A percentile compares a stretch with the other conserved stretches of the same genome.
These are phyloP conservation scores for Epizoanthus illoricatus DNA, from an alignment of 92 coral and sea anemone species.

Conservation along the genomic window DNA sequence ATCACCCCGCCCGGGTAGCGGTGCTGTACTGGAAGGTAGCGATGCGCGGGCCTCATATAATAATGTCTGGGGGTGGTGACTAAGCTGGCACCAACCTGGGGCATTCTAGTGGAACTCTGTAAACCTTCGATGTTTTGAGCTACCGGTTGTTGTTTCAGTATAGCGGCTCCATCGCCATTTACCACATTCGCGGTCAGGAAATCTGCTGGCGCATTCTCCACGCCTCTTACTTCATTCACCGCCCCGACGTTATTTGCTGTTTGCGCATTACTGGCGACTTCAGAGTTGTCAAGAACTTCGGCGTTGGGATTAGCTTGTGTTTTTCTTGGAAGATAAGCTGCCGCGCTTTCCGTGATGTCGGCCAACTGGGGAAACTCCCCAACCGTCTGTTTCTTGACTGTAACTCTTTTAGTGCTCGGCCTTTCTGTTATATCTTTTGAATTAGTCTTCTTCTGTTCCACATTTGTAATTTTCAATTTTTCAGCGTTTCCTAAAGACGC, in stretches of 20 bases:
- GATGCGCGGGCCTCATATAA: slow-evolving; percentile 26
- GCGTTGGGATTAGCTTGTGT: neutral
- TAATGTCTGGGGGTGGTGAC: slow-evolving; percentile 8
- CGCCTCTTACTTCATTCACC: neutral
- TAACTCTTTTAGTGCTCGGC: neutral
- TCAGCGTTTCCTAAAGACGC: neutral
- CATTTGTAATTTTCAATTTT: neutral
- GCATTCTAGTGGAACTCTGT: neutral
- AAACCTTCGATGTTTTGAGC: neutral
- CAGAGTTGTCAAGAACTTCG: slow-evolving; percentile 3
- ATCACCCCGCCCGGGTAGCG: slow-evolving; percentile 30
- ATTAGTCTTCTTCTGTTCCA: neutral
- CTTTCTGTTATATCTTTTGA: neutral
- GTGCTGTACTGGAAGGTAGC: slow-evolving; percentile 28
- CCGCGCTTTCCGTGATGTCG: slow-evolving; percentile 24
- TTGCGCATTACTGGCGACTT: neutral
- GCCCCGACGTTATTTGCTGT: neutral
- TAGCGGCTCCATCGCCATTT: slow-evolving; percentile 3
- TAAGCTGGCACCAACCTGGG: slow-evolving; percentile 15
- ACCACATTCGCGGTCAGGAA: neutral
- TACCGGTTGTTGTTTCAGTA: neutral
- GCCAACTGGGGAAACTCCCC: neutral
- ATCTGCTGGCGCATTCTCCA: neutral
- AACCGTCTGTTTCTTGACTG: slow-evolving; percentile 18
- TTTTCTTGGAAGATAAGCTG: neutral